Evolutionary conservation across 2,113 vertebrate genomes (phyloP).

Genomic region (Jaculus jaculus): DNA sequence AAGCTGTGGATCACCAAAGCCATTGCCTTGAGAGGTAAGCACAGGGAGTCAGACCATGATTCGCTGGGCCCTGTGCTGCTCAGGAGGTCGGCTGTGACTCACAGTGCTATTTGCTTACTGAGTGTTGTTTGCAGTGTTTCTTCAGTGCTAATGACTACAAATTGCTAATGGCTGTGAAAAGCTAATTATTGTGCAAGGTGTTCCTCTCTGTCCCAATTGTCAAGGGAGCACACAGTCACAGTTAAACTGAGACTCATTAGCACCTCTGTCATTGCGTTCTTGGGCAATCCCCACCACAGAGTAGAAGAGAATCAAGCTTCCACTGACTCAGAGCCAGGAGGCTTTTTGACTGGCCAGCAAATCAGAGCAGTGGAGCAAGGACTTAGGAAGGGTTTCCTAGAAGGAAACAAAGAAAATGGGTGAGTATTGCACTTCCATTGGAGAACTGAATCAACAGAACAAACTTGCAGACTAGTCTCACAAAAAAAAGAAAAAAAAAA

Average conservation of each 20-base stretch:
- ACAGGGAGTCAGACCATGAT: not conserved
- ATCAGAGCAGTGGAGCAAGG: not conserved
- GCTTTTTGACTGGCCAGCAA: not conserved
- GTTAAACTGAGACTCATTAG: constrained; percentile 69
- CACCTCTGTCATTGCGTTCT: not conserved
- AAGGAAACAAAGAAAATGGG: not conserved
- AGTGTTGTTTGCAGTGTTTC: constrained; percentile 42
- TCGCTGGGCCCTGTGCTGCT: not conserved
- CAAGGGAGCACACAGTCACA: constrained; percentile 38
- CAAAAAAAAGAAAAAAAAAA: too few relatives aligned
- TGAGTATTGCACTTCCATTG: too few relatives aligned
- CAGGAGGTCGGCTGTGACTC: not conserved
- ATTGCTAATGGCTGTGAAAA: constrained; percentile 74
- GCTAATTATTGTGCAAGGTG: constrained; percentile 76
- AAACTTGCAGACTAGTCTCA: not conserved
- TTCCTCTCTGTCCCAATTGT: constrained; percentile 61
- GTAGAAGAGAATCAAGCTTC: constrained; percentile 36
- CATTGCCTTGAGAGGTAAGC: not conserved
- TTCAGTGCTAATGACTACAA: constrained; percentile 68
- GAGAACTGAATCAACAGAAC: not conserved
- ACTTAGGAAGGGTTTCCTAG: not conserved
- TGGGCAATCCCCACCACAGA: not conserved
- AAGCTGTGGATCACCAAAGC: not conserved
- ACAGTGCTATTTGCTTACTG: not conserved
- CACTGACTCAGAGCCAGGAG: not conserved